Conservation (phyloP, 2,113 vertebrate genomes). For the Calyptomena viridis region DNA sequence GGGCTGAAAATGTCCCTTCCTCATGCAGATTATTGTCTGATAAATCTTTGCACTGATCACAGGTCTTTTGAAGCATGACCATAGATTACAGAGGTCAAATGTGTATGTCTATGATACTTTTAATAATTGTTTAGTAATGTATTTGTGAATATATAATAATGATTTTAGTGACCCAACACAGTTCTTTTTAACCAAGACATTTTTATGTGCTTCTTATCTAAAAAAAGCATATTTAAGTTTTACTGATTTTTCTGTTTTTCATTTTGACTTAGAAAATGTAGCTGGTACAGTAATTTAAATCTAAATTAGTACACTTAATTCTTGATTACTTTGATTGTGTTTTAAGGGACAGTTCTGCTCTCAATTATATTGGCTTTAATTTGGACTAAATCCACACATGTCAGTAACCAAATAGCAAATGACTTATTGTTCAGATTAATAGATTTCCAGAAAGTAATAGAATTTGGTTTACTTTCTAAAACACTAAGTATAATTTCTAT, state of each 20-base stretch:
- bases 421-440: background rate
- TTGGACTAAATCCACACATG: background rate
- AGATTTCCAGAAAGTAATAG: background rate
- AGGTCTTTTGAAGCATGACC: background rate
- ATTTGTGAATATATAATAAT: background rate
- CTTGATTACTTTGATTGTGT: background rate
- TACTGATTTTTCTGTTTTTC: background rate
- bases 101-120: background rate
- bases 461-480: background rate
- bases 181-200: background rate
- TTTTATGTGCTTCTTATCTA: background rate
- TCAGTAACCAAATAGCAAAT: background rate
- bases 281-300: background rate
- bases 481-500: background rate
- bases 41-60: background rate
- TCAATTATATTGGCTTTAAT: background rate
- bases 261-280: background rate
- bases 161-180: background rate
- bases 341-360: background rate
- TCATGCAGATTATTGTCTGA: background rate
- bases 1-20: background rate
- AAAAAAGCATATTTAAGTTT: background rate
- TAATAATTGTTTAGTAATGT: background rate
- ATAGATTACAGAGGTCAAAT: background rate
- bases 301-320: background rate